These are phyloP conservation scores for Oegoconia quadripuncta DNA, from an alignment of 2,888 invertebrate species.

Conservation along the genomic window DNA sequence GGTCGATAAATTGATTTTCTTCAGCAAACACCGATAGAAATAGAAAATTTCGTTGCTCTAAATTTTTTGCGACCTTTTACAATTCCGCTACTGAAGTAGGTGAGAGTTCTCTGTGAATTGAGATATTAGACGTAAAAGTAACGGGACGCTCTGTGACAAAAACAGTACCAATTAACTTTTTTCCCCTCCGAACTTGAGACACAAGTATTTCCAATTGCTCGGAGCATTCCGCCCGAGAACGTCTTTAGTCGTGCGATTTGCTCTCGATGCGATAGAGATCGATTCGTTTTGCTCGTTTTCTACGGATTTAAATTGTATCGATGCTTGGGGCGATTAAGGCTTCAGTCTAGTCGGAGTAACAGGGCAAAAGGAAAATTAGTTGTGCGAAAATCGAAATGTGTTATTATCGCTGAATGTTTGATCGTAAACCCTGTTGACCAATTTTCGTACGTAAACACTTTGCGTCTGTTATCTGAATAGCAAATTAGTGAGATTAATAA, in stretches of 20 bases:
- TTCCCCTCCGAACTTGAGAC: constrained; percentile 57
- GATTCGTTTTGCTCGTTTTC: constrained; percentile 70
- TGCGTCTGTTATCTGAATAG: too few species aligned
- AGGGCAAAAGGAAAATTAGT: constrained; percentile 50
- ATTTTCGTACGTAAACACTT: too few species aligned
- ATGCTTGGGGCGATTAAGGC: constrained; percentile 67
- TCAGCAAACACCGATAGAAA: constrained; percentile 16
- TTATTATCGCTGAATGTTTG: constrained; percentile 1
- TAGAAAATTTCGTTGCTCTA: constrained; percentile 26
- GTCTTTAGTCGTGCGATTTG: constrained; percentile 72
- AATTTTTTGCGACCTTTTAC: constrained; percentile 34
- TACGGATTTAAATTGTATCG: constrained; percentile 74
- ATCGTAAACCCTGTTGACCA: background rate
- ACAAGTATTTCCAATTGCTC: constrained; percentile 64
- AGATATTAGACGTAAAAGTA: constrained; percentile 57
- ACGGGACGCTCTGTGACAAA: constrained; percentile 60
- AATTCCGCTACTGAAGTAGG: constrained; percentile 38
- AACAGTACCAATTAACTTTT: constrained; percentile 72
- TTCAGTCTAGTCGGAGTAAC: constrained; percentile 35
- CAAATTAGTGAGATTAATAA: too few species aligned
- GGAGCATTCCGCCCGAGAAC: constrained; percentile 61
- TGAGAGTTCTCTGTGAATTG: constrained; percentile 45
- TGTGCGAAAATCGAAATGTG: too few species aligned
- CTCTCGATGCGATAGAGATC: constrained; percentile 70
- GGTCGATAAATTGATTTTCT: constrained; percentile 27